Conservation (phyloP, 1,140 invertebrate species). For the Tetramorium parvispinum region DNA sequence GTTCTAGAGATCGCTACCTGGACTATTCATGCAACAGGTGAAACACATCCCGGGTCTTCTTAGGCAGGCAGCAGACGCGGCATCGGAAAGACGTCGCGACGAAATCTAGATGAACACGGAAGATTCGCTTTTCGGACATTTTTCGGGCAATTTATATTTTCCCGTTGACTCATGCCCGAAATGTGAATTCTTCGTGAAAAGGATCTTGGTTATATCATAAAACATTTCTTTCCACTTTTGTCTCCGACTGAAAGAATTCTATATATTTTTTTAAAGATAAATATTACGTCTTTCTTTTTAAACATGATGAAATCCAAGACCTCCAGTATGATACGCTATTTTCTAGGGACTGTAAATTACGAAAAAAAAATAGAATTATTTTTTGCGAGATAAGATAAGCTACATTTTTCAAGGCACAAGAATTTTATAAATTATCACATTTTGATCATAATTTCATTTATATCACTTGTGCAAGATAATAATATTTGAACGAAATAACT, state of each 20-base stretch:
- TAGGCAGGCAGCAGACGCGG: constrained; percentile 21
- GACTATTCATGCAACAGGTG: constrained; percentile 68
- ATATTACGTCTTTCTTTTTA: not conserved
- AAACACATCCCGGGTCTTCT: constrained; percentile 59
- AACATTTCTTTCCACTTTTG: not conserved
- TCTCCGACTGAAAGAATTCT: not conserved
- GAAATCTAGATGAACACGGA: constrained; percentile 7
- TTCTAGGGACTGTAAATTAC: not conserved
- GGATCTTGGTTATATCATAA: not conserved
- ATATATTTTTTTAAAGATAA: not conserved
- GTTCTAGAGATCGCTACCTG: constrained; percentile 59
- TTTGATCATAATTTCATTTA: not conserved
- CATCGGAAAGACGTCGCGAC: constrained; percentile 55
- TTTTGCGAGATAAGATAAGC: not conserved
- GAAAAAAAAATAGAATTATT: not conserved
- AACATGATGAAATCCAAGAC: not conserved
- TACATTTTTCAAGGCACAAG: too few species aligned
- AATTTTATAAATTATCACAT: not conserved
- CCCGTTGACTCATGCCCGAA: not conserved
- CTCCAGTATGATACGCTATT: not conserved
- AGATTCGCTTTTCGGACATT: constrained; percentile 16
- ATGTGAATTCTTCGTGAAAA: not conserved
- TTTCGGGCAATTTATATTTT: constrained; percentile 10
- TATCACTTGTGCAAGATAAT: not conserved
- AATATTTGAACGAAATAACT: not conserved